phyloP scores from a whole-genome alignment of 2,888 invertebrate species.

The Drosophila mayaguana region DNA sequence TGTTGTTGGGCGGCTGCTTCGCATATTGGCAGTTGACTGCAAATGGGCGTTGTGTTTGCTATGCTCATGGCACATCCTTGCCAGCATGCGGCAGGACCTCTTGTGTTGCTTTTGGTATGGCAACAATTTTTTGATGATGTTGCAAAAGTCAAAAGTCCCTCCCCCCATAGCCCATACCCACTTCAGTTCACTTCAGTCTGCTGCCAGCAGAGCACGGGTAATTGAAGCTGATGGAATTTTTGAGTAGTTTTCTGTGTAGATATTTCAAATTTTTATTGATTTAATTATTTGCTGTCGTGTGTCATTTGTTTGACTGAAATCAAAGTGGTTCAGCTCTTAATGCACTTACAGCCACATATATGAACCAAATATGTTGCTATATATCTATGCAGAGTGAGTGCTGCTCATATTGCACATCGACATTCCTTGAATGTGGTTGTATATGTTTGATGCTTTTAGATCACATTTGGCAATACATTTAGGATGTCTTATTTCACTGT shows the following conservation, averaged over 20 bases:
- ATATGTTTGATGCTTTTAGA: conserved; percentile 18
- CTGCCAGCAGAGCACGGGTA: conserved; percentile 38
- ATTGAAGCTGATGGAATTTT: conserved; percentile 78
- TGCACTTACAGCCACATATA: conserved; percentile 20
- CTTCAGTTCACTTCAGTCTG: not conserved
- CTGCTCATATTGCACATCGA: conserved; percentile 34
- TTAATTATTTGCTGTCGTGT: conserved; percentile 67
- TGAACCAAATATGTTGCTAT: conserved; percentile 1
- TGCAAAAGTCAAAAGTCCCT: conserved; percentile 63
- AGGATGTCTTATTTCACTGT: conserved; percentile 9
- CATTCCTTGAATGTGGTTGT: conserved; percentile 21
- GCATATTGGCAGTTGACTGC: conserved; percentile 79
- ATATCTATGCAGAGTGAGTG: conserved; percentile 10
- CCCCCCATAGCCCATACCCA: conserved; percentile 2
- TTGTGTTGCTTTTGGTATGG: conserved; percentile 62
- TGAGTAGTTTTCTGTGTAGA: conserved; percentile 66
- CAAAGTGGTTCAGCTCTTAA: conserved; percentile 35
- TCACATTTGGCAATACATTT: conserved; percentile 14
- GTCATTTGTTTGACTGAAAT: conserved; percentile 40
- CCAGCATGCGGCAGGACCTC: conserved; percentile 47
- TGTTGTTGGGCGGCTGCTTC: conserved; percentile 62
- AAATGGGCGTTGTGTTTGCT: conserved; percentile 77
- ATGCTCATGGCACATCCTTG: conserved; percentile 51
- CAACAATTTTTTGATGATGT: conserved; percentile 76
- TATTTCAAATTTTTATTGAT: conserved; percentile 76